Evolutionary conservation across 2,888 invertebrate species (phyloP).

Genomic region (Lepidocyrtoides sp.): DNA sequence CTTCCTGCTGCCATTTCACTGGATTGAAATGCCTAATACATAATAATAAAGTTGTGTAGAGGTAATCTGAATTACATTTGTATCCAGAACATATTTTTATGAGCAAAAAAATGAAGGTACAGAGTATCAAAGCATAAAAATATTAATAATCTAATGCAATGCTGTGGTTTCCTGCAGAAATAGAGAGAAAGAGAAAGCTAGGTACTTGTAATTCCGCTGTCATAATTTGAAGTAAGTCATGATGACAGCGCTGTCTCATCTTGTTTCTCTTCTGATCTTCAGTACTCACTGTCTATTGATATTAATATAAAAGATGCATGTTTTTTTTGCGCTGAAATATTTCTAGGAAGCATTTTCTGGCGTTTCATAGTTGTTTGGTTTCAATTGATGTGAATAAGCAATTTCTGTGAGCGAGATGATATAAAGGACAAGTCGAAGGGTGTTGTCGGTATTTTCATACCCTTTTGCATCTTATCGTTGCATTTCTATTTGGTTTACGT

Average conservation of each 20-base stretch:
- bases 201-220: background rate
- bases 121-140: too few species aligned
- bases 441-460: conserved; percentile 1
- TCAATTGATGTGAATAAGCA: background rate
- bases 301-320: conserved; percentile 3
- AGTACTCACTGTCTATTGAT: background rate
- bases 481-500: conserved; percentile 30
- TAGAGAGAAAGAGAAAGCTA: background rate
- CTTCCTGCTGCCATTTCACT: background rate
- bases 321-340: background rate
- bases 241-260: conserved; percentile 50
- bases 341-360: background rate
- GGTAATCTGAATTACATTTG: background rate
- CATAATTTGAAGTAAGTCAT: background rate
- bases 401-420: background rate
- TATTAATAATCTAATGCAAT: background rate
- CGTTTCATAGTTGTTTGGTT: background rate
- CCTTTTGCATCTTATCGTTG: conserved; percentile 49
- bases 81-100: too few species aligned
- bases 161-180: too few species aligned
- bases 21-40: background rate
- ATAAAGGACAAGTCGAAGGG: background rate
- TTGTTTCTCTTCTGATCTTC: conserved; percentile 9
- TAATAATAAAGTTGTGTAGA: background rate
- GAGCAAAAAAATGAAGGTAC: background rate